Evolutionary conservation across 2,113 vertebrate genomes (phyloP).

Genomic region (Dromaius novaehollandiae): DNA sequence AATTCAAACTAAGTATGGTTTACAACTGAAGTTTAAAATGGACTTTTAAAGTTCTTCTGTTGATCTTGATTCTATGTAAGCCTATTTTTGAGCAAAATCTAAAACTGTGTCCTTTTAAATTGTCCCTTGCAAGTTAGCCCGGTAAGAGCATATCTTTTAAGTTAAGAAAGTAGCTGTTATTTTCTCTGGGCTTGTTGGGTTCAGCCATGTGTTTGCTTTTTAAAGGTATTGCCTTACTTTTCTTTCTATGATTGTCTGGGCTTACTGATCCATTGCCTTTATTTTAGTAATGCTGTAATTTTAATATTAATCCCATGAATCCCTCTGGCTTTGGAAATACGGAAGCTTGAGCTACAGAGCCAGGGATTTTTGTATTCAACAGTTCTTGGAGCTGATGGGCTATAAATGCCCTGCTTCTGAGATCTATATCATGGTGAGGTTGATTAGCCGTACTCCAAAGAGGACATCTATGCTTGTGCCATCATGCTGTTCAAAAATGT

Average conservation of each 20-base stretch:
- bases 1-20: not conserved
- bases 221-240: not conserved
- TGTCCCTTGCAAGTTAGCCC: not conserved
- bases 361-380: not conserved
- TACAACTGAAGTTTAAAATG: not conserved
- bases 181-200: not conserved
- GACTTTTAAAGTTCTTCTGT: not conserved
- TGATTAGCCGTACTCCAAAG: not conserved
- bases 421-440: not conserved
- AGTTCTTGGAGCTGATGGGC: not conserved
- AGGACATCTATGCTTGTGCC: not conserved
- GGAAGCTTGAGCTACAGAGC: not conserved
- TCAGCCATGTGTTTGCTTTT: not conserved
- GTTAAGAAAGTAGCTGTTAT: not conserved
- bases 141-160: not conserved
- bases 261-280: not conserved
- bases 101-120: not conserved
- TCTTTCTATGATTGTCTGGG: not conserved
- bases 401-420: not conserved
- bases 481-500: not conserved
- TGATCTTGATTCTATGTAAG: not conserved
- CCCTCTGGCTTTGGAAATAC: not conserved
- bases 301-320: not conserved
- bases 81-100: not conserved
- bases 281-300: not conserved